Conservation (phyloP, 2,888 invertebrate species). For the Gerris lacustris region DNA sequence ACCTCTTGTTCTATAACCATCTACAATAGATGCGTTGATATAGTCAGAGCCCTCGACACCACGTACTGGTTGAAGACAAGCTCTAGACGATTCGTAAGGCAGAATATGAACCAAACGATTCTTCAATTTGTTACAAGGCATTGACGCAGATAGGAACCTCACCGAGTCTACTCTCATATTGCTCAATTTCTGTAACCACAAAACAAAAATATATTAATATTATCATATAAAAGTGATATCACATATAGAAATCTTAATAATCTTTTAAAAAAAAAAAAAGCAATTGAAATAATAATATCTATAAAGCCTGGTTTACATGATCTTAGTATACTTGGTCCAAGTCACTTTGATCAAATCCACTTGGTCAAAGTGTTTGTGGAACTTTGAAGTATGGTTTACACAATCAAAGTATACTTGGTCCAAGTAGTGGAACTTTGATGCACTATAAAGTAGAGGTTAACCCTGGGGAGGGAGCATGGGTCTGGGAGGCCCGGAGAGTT, state of each 20-base stretch:
- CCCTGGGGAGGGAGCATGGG: too few species aligned
- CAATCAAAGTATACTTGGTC: too few species aligned
- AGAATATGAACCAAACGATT: slow-evolving; percentile 95
- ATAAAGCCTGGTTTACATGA: too few species aligned
- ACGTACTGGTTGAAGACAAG: slow-evolving; percentile 68
- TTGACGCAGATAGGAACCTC: slow-evolving; percentile 87
- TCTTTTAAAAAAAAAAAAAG: too few species aligned
- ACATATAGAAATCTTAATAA: background rate
- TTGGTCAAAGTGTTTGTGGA: too few species aligned
- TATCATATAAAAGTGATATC: background rate
- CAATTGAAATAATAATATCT: too few species aligned
- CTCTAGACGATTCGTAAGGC: slow-evolving; percentile 90
- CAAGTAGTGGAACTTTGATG: too few species aligned
- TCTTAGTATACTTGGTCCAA: too few species aligned
- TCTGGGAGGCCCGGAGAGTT: too few species aligned
- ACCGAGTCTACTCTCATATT: slow-evolving; percentile 81
- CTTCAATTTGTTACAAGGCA: slow-evolving; percentile 95
- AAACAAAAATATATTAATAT: slow-evolving; percentile 10
- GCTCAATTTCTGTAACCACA: slow-evolving; percentile 58
- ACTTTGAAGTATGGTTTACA: too few species aligned
- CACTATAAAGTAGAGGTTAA: too few species aligned
- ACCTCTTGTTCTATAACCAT: slow-evolving; percentile 65
- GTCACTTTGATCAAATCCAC: too few species aligned
- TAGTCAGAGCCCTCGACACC: slow-evolving; percentile 93
- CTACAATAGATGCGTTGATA: slow-evolving; percentile 96